Evolutionary conservation across 2,113 vertebrate species (phyloP), one percentile per base, ranked within the genome.

Genomic region (Notothenia coriiceps): DNA sequence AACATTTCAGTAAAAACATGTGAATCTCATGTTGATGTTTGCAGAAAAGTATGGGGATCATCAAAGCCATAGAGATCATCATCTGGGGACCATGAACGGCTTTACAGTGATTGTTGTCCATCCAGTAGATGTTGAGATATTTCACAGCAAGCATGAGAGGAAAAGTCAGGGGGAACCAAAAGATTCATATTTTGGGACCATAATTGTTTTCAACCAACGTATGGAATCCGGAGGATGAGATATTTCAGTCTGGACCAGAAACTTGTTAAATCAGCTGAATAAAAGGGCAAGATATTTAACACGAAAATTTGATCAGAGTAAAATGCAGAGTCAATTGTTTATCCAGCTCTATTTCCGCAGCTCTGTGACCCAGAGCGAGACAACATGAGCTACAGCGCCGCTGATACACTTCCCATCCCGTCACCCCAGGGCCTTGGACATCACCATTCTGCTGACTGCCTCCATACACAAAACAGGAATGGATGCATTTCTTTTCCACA

Each of bases 401-500:
- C 55, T 65, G 61, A 52, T 35, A 25, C 65, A 22, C 50, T 71
- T 44, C 67, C 74, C 70, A 54, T 77, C 60, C 64, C 35, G 4
- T 40, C 50, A 51, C 79, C 82, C 79, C 4, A 1, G 59, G 74
- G 83, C 79, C 79, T 49, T 66, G 80, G 70, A 82, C 77, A 68
- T 67, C 73, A 74, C 80, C 84, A 86, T 86, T 80, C 80, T 56
- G 77, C 82, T 83, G 80, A 86, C 81, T 75, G 79, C 79, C 63
- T 88, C 79, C 40, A 40, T 83, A 73, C 77, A 90, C 82, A 86
- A 85, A 84, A 84, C 74, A 73, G 10, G 56, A 87, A 86, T 84
- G 72, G 84, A 83, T 86, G 77, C 80, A 80, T 90, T 91, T 87
- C 79, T 91, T 89, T 82, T 80, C 82, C 64, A 74, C 70, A 76